Evolutionary conservation across 2,113 vertebrate species (phyloP).

Genomic region (Xerus inauris): DNA sequence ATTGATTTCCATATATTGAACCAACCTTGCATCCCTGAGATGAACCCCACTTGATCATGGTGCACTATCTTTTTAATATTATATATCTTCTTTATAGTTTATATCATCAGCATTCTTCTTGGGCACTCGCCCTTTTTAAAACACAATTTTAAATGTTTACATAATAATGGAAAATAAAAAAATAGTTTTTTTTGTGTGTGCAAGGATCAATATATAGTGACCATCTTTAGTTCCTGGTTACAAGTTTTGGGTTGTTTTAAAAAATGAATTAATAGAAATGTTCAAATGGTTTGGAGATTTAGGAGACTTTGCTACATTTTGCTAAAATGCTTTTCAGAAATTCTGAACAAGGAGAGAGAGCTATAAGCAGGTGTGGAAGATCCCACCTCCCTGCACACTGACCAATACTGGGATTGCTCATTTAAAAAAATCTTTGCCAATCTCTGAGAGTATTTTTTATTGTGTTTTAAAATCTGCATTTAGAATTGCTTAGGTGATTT

Average conservation of each 20-base stretch:
- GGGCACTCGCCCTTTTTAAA: neutral
- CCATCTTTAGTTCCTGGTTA: neutral
- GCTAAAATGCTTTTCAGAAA: neutral
- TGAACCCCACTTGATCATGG: too few species aligned
- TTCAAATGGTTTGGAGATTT: neutral
- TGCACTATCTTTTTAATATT: neutral
- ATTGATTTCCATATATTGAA: too few species aligned
- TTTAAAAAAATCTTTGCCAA: neutral
- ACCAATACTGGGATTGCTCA: neutral
- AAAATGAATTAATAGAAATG: conserved; percentile 13
- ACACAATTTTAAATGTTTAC: neutral
- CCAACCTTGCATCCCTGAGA: too few species aligned
- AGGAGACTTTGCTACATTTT: neutral
- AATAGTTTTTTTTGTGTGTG: neutral
- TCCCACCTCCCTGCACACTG: neutral
- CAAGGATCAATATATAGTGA: neutral
- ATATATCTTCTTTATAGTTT: neutral
- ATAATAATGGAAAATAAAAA: neutral
- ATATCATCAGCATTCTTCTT: neutral
- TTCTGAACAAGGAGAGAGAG: neutral
- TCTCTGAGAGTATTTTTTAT: neutral
- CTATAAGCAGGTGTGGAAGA: neutral
- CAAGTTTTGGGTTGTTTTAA: neutral
- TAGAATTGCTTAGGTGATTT: neutral
- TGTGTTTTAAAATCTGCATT: neutral